Evolutionary conservation across 2,888 invertebrate species (phyloP).

Genomic region (Micoletzkya japonica): DNA sequence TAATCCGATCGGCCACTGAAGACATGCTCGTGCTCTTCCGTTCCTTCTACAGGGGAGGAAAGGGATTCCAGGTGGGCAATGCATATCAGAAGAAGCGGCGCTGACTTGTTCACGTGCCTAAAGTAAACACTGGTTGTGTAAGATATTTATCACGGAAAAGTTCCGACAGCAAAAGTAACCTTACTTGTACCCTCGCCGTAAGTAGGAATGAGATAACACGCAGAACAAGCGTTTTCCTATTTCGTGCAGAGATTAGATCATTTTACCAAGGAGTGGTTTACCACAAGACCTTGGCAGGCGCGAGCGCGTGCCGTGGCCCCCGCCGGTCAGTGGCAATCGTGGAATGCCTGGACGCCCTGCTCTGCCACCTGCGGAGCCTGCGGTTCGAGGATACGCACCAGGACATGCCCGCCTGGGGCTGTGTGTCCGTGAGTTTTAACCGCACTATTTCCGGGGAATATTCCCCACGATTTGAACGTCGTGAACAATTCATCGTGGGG

Average conservation of each 20-base stretch:
- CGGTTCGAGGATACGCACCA: conserved; percentile 54
- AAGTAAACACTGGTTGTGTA: too few species aligned
- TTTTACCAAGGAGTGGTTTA: not conserved
- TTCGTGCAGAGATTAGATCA: not conserved
- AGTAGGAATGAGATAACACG: too few species aligned
- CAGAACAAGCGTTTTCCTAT: too few species aligned
- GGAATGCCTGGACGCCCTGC: conserved; percentile 59
- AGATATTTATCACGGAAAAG: too few species aligned
- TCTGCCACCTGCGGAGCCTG: conserved; percentile 62
- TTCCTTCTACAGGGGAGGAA: conserved; percentile 63
- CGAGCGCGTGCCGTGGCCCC: conserved; percentile 28
- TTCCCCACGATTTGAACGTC: not conserved
- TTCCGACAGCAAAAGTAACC: too few species aligned
- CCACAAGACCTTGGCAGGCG: conserved; percentile 1
- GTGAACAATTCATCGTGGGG: not conserved
- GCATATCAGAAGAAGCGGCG: not conserved
- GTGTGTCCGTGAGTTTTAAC: conserved; percentile 51
- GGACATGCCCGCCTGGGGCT: conserved; percentile 53
- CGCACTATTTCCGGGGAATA: not conserved
- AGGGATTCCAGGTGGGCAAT: conserved; percentile 55
- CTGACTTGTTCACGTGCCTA: not conserved
- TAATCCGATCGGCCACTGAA: conserved; percentile 60
- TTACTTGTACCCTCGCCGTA: too few species aligned
- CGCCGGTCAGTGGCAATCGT: conserved; percentile 41
- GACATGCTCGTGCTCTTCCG: conserved; percentile 64